Base-by-base conservation (phyloP, 2,113 vertebrate species). In the Raja brachyura region DNA sequence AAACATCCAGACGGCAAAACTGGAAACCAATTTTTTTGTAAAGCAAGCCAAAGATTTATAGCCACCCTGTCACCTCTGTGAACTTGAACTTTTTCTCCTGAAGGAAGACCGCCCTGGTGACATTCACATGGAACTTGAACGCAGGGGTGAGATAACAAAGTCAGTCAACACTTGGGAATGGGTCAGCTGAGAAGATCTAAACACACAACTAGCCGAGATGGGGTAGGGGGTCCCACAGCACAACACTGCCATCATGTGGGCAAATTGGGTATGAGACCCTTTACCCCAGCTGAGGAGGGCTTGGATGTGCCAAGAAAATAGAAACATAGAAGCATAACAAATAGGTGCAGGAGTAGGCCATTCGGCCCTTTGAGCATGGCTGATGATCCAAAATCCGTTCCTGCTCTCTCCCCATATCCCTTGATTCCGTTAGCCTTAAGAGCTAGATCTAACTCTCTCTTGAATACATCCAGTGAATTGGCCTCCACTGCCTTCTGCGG, bases 191-290 rank as follows among this genome's bases (percentile, higher is more conserved):
- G 33, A 92, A 20, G 31, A 73, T 22, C 20, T 48, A 22, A 73
- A 92, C 8, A 11, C 56, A 92, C 88, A 5, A 20, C 76, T 33
- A 25, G 20, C 66, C 88, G 70, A 31, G 70, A 33, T 92, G 66
- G 18, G 22, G 63, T 20, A 20, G 74, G 39, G 39, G 79, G 79
- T 83, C 39, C 39, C 79, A 83, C 79, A 83, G 66, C 88, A 70
- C 88, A 92, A 92, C 88, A 92, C 88, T 92, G 88, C 88, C 88
- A 92, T 92, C 88, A 92, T 48, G 88, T 92, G 88, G 88, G 3
- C 66, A 25, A 33, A 48, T 48, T 39, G 33, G 88, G 66, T 10
- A 90, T 25, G 31, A 39, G 63, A 22, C 86, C 31, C 63, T 63
- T 31, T 68, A 20, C n/a, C 8, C 59, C 31, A 70, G 63, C 59